Percentiles rank a stretch among this genome's conserved stretches.
Conservation (phyloP, 2,888 invertebrate species). For the Idaea straminata region DNA sequence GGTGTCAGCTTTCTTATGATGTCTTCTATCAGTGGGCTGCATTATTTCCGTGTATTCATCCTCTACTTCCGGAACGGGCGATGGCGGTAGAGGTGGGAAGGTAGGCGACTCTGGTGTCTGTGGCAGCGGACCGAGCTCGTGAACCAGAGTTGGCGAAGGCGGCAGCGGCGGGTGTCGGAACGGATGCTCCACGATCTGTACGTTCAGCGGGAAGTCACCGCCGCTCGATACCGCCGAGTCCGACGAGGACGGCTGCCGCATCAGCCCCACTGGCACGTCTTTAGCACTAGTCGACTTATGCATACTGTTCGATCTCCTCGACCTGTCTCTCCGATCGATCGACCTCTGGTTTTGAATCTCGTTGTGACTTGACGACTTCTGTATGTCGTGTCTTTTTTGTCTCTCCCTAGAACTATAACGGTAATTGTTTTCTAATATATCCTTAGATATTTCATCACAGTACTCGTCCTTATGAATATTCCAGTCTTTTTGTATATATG, state of each 20-base stretch:
- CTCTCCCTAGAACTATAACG: constrained; percentile 78
- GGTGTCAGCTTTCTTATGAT: constrained; percentile 75
- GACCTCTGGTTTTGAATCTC: constrained; percentile 80
- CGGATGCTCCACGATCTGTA: constrained; percentile 83
- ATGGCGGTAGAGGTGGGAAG: constrained; percentile 90
- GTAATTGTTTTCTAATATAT: constrained; percentile 75
- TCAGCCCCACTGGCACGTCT: constrained; percentile 82
- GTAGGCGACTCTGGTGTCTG: constrained; percentile 75
- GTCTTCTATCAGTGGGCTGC: constrained; percentile 73
- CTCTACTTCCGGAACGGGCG: constrained; percentile 89
- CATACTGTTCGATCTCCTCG: constrained; percentile 82
- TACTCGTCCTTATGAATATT: constrained; percentile 80
- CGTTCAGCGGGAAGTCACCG: constrained; percentile 82
- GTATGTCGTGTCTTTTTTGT: constrained; percentile 79
- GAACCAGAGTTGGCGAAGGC: constrained; percentile 62
- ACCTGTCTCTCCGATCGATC: constrained; percentile 73
- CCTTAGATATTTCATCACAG: constrained; percentile 76
- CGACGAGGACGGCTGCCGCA: constrained; percentile 75
- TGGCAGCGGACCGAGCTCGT: constrained; percentile 72
- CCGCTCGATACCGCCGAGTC: constrained; percentile 77
- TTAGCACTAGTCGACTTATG: constrained; percentile 88
- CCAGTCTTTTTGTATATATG: constrained; percentile 79
- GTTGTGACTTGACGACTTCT: constrained; percentile 82
- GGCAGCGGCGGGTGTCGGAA: constrained; percentile 70
- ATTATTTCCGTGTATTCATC: constrained; percentile 87